Base-by-base conservation (phyloP, 1,140 invertebrate species). In the Nasonia giraulti region DNA sequence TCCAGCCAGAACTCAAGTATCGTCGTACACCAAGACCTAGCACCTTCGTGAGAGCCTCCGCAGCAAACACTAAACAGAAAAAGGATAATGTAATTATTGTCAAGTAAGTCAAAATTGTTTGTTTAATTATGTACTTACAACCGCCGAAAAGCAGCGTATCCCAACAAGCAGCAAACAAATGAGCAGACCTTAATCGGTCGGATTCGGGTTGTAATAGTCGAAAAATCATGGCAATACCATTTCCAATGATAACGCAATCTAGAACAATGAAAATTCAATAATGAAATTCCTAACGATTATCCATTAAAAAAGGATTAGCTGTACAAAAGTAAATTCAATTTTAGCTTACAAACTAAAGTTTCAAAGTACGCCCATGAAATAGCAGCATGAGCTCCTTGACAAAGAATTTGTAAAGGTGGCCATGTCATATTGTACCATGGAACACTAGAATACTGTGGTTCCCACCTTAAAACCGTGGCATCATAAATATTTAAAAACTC, bases 1-100 rank as follows among this genome's bases (percentile, higher is more conserved):
- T 98, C 97, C 97, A 98, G 14, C 97, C 97, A 73, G 96, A 96
- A 83, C 95, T 94, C 62, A 98, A 94, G 89, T 98, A 98, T 85
- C 94, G 94, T 14, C 89, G 88, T 74, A 96, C 93, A 31, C 97
- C 97, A 69, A 96, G 92, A 10, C 95, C 97, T 86, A 97, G 92
- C 69, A 97, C 95, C 89, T 97, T 96, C 0, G 97, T 89, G 1
- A 95, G 89, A n/a, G 96, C 96, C 93, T 98, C 97, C 1, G 95
- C 69, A 10, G 95, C 93, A 91, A 97, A 97, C 86, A 97, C 97
- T 97, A 94, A 94, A 89, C 89, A 87, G 10, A 83, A 77, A 68
- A 75, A 74, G 27, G 27, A 4, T 23, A 31, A 71, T 33, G 68
- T 17, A 55, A 20, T 68, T 62, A 7, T 47, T 81, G 5, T 47